Conservation (phyloP, 2,797 vertebrate species). For the Mastacembelus armatus region DNA sequence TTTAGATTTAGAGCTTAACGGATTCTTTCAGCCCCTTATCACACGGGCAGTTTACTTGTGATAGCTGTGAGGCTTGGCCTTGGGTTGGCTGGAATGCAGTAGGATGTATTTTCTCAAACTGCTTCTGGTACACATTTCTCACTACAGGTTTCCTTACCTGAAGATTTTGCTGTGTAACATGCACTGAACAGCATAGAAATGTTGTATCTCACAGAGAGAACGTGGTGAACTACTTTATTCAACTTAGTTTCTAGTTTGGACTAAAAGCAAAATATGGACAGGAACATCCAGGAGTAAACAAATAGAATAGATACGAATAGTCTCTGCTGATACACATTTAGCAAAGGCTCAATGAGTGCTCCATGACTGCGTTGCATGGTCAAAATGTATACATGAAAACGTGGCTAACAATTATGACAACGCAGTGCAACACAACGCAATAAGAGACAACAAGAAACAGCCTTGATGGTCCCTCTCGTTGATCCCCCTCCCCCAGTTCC, state of each 20-base stretch:
- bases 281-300: constrained; percentile 32
- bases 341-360: constrained; percentile 25
- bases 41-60: constrained; percentile 56
- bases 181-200: background rate
- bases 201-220: constrained; percentile 12
- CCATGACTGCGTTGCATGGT: constrained; percentile 9
- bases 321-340: constrained; percentile 39
- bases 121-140: constrained; percentile 54
- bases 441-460: constrained; percentile 58
- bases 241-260: constrained; percentile 16
- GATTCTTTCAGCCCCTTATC: constrained; percentile 75
- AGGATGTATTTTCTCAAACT: constrained; percentile 52
- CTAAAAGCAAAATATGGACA: constrained; percentile 37
- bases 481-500: constrained; percentile 70
- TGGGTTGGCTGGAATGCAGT: constrained; percentile 49
- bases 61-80: constrained; percentile 55
- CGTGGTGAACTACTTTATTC: constrained; percentile 9
- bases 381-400: constrained; percentile 32
- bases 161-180: constrained; percentile 20
- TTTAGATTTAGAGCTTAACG: constrained; percentile 81
- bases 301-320: constrained; percentile 1
- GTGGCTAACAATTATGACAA: constrained; percentile 36
- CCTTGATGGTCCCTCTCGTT: constrained; percentile 61
- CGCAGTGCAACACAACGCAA: constrained; percentile 31
- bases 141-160: constrained; percentile 45